Percentiles rank a stretch among this genome's conserved stretches.
phyloP scores from a whole-genome alignment of 2,888 invertebrate genomes.

The Patella depressa region DNA sequence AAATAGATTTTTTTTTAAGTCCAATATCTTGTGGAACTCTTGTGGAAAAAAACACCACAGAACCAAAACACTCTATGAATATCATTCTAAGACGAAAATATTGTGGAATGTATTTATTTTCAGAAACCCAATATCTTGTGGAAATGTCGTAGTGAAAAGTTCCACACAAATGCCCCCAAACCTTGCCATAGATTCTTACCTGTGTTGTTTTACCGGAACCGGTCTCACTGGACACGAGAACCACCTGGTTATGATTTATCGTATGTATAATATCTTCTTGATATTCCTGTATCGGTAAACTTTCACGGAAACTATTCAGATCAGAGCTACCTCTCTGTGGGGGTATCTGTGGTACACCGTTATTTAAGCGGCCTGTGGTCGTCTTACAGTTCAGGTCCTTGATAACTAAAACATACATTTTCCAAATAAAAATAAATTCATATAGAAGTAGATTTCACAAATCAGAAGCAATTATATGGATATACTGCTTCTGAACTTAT shows the following conservation, averaged over 20 bases:
- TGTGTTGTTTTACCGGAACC: slow-evolving; percentile 95
- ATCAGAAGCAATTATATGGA: too few species aligned
- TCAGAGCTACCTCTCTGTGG: slow-evolving; percentile 71
- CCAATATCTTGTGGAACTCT: too few species aligned
- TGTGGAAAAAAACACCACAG: too few species aligned
- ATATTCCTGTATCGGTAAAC: slow-evolving; percentile 80
- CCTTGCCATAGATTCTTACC: too few species aligned
- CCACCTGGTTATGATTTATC: slow-evolving; percentile 79
- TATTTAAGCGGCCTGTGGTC: slow-evolving; percentile 79
- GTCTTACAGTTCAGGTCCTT: slow-evolving; percentile 69
- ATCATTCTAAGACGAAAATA: too few species aligned
- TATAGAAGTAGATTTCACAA: neutral
- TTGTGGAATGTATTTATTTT: too few species aligned
- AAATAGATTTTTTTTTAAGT: too few species aligned
- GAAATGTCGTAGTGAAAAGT: too few species aligned
- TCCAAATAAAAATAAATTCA: neutral
- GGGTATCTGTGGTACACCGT: slow-evolving; percentile 79
- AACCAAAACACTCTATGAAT: too few species aligned
- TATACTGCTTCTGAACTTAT: too few species aligned
- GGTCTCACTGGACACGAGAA: slow-evolving; percentile 80
- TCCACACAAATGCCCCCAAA: too few species aligned
- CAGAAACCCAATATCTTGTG: too few species aligned
- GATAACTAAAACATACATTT: slow-evolving; percentile 38
- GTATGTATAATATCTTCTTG: slow-evolving; percentile 79
- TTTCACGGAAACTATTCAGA: slow-evolving; percentile 73